Conservation (phyloP, 2,113 vertebrate genomes). For the Telmatochromis sp. region DNA sequence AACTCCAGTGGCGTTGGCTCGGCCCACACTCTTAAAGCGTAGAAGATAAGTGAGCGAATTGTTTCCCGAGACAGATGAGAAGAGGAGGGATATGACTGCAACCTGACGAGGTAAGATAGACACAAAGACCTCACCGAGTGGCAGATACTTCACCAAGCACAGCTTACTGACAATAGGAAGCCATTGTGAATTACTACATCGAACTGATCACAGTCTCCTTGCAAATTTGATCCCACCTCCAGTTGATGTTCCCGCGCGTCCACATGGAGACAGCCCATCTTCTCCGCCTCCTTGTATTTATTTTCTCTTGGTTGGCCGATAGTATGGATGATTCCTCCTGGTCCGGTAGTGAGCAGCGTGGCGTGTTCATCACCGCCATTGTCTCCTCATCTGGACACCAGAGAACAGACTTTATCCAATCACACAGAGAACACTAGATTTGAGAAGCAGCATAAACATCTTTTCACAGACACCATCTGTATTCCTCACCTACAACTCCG, state of each 20-base stretch:
- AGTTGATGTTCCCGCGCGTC: slow-evolving; percentile 69
- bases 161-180: background rate
- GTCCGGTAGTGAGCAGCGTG: slow-evolving; percentile 74
- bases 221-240: slow-evolving; percentile 53
- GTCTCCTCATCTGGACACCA: slow-evolving; percentile 65
- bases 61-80: slow-evolving; percentile 60
- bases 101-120: slow-evolving; percentile 13
- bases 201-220: background rate
- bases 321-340: slow-evolving; percentile 2
- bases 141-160: fast-evolving
- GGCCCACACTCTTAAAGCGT: slow-evolving; percentile 66
- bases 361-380: slow-evolving; percentile 56
- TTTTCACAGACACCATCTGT: background rate
- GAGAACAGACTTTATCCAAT: background rate
- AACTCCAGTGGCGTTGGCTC: slow-evolving; percentile 62
- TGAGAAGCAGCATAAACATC: background rate
- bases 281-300: background rate
- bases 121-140: background rate
- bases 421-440: background rate
- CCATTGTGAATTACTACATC: background rate
- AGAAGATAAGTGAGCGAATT: slow-evolving; percentile 67
- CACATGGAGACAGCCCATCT: slow-evolving; percentile 42
- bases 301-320: background rate
- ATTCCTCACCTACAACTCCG: slow-evolving; percentile 59
- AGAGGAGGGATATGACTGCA: slow-evolving; percentile 55